Percentiles rank a stretch among this genome's conserved stretches.
phyloP scores from a whole-genome alignment of 2,113 vertebrate species.

The Notarius lentiginosus region DNA sequence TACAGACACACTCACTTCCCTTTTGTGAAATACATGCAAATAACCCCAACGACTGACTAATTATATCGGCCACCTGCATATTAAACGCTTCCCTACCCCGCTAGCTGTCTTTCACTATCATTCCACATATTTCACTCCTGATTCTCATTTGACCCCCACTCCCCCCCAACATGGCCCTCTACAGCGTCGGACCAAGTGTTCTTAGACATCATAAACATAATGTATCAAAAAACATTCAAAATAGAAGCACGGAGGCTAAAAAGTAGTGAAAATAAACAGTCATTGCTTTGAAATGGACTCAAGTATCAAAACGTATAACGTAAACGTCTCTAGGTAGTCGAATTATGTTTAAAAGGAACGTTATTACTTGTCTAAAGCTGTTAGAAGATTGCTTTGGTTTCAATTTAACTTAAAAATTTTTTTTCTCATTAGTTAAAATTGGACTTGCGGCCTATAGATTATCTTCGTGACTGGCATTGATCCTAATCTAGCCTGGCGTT shows the following conservation, averaged over 20 bases:
- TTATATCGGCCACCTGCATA: conserved; percentile 79
- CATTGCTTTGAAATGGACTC: neutral
- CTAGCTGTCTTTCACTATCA: conserved; percentile 44
- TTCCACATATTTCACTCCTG: conserved; percentile 19
- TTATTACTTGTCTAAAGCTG: neutral
- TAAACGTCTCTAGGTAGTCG: neutral
- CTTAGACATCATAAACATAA: neutral
- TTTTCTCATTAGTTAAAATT: neutral
- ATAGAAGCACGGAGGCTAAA: neutral
- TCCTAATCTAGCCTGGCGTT: neutral
- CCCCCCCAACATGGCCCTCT: neutral
- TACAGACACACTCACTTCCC: conserved; percentile 69
- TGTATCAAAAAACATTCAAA: neutral
- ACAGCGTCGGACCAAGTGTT: neutral
- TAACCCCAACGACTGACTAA: conserved; percentile 78
- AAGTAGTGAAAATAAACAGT: neutral
- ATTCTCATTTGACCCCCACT: neutral
- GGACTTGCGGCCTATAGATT: neutral
- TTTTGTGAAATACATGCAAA: conserved; percentile 80
- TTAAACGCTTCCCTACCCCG: conserved; percentile 62
- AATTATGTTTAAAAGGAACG: neutral
- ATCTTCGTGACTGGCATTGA: neutral
- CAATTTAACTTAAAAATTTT: neutral
- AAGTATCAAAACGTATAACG: neutral
- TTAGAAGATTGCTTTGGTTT: neutral